phyloP scores from a whole-genome alignment of 2,888 invertebrate species.

The Callyntrura sp. region DNA sequence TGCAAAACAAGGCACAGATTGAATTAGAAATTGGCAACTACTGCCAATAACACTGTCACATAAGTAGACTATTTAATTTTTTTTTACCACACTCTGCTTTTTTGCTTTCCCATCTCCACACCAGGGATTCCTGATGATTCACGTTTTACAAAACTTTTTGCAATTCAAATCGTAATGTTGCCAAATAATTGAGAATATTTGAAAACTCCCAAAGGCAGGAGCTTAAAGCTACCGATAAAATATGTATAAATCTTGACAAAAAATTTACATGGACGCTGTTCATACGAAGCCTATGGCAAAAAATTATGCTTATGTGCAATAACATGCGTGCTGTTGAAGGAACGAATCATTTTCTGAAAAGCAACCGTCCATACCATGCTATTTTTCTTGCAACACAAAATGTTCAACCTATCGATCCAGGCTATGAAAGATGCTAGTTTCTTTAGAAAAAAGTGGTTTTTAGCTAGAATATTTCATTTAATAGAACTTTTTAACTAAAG shows the following conservation, averaged over 20 bases:
- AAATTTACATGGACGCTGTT: neutral
- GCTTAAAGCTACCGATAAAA: neutral
- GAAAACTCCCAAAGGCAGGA: constrained; percentile 10
- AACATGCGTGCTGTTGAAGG: neutral
- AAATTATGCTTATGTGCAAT: neutral
- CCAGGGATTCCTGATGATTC: constrained; percentile 5
- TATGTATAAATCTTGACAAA: neutral
- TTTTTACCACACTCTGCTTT: neutral
- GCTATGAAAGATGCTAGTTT: no score
- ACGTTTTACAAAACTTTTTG: constrained; percentile 41
- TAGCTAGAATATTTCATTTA: no score
- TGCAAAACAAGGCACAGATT: neutral
- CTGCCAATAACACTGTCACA: constrained; percentile 35
- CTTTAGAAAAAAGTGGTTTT: no score
- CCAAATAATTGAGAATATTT: neutral
- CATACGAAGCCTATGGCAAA: neutral
- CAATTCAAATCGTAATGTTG: constrained; percentile 41
- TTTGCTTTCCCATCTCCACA: neutral
- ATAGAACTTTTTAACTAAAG: no score
- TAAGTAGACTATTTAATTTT: constrained; percentile 23
- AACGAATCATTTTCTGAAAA: no score
- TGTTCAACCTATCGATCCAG: no score
- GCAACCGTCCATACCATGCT: no score
- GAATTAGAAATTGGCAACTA: constrained; percentile 44
- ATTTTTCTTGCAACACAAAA: no score